phyloP scores from a whole-genome alignment of 2,888 invertebrate genomes.

The Nephrocerus scutellatus region DNA sequence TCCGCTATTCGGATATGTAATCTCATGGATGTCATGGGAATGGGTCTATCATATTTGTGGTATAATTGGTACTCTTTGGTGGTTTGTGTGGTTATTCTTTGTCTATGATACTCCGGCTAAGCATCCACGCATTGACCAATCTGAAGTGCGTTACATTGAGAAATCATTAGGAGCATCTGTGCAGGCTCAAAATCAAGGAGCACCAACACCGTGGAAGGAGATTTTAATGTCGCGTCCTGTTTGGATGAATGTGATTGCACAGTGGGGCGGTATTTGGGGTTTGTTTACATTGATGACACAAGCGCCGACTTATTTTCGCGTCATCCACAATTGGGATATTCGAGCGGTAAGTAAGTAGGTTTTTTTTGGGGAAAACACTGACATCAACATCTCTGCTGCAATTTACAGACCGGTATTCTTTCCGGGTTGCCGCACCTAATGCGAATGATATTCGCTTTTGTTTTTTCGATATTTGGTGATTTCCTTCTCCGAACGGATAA shows the following conservation, averaged over 20 bases:
- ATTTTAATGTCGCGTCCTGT: constrained; percentile 56
- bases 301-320: constrained; percentile 62
- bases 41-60: constrained; percentile 63
- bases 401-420: constrained; percentile 51
- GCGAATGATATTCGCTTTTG: constrained; percentile 54
- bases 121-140: constrained; percentile 58
- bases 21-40: constrained; percentile 62
- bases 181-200: constrained; percentile 31
- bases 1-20: constrained; percentile 63
- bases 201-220: constrained; percentile 55
- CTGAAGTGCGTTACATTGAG: constrained; percentile 55
- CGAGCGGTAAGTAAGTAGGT: constrained; percentile 55
- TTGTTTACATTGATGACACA: constrained; percentile 64
- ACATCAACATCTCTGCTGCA: neutral
- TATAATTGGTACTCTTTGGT: constrained; percentile 59
- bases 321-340: constrained; percentile 62
- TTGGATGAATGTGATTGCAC: constrained; percentile 59
- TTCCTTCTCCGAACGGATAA: constrained; percentile 53
- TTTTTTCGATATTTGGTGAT: constrained; percentile 54
- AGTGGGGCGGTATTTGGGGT: constrained; percentile 64
- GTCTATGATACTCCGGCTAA: constrained; percentile 58
- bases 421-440: constrained; percentile 58
- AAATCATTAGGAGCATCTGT: constrained; percentile 51
- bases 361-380: too few species aligned
- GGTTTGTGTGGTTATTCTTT: constrained; percentile 54